Conservation (phyloP, 2,888 invertebrate species). For the Nymphalis urticae region DNA sequence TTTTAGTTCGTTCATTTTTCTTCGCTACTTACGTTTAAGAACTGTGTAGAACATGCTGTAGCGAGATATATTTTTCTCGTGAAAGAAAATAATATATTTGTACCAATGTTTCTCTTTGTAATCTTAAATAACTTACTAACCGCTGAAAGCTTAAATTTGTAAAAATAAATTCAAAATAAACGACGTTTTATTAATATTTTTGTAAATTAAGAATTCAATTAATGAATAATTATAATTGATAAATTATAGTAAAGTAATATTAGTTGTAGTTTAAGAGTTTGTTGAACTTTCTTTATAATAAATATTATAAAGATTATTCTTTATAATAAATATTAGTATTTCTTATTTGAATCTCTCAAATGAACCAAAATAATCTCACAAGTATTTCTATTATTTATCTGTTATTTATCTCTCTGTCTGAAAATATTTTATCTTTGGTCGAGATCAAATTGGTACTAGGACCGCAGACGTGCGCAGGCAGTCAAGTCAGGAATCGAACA, state of each 20-base stretch:
- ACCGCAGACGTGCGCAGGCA: slow-evolving; percentile 44
- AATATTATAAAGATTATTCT: too few species aligned
- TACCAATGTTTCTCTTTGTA: slow-evolving; percentile 21
- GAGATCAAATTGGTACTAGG: slow-evolving; percentile 27
- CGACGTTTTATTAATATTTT: too few species aligned
- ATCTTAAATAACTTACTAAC: slow-evolving; percentile 1
- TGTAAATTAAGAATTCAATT: too few species aligned
- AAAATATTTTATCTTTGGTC: slow-evolving; percentile 28
- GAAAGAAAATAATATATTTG: slow-evolving; percentile 25
- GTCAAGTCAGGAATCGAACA: slow-evolving; percentile 56
- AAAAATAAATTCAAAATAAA: not conserved
- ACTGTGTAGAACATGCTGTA: slow-evolving; percentile 36
- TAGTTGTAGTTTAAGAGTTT: too few species aligned
- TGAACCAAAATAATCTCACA: not conserved
- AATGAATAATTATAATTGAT: too few species aligned
- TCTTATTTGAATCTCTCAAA: not conserved
- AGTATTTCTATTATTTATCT: slow-evolving; percentile 1
- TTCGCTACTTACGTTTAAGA: slow-evolving; percentile 37
- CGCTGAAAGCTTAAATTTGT: slow-evolving; percentile 4
- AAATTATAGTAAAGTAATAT: too few species aligned
- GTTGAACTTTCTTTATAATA: too few species aligned
- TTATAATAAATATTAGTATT: too few species aligned
- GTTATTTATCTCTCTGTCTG: slow-evolving; percentile 21
- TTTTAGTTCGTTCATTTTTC: slow-evolving; percentile 47
- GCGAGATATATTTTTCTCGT: slow-evolving; percentile 32